phyloP scores from a whole-genome alignment of 2,113 vertebrate species.

The Ondatra zibethicus region DNA sequence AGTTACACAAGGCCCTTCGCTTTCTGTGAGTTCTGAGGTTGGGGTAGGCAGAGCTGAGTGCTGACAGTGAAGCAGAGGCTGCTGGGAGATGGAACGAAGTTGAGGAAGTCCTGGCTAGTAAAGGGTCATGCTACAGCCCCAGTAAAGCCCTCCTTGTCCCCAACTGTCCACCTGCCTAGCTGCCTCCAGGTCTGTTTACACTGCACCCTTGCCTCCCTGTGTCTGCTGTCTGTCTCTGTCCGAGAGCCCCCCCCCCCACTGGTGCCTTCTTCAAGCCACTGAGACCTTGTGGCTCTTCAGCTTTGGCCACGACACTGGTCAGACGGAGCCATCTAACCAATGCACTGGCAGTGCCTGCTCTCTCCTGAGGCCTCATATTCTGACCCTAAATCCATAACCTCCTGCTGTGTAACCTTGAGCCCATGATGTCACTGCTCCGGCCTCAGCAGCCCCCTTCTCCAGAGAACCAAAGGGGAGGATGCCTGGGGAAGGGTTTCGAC shows the following conservation, averaged over 20 bases:
- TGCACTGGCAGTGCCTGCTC: accelerated
- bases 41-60: neutral
- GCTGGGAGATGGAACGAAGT: neutral
- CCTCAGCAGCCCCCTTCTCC: neutral
- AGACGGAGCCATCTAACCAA: neutral
- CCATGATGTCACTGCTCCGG: neutral
- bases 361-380: neutral
- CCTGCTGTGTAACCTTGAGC: neutral
- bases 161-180: neutral
- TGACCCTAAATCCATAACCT: neutral
- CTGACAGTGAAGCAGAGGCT: neutral
- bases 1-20: neutral
- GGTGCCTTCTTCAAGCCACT: neutral
- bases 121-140: neutral
- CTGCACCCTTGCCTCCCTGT: neutral
- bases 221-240: neutral
- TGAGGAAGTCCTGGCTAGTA: neutral
- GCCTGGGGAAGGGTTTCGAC: neutral
- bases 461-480: constrained; percentile 30
- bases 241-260: neutral
- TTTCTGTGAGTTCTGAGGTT: neutral
- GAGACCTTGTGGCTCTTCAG: neutral
- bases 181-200: neutral
- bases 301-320: neutral
- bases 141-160: neutral